Evolutionary conservation across 2,888 invertebrate species (phyloP), one percentile per base, ranked within the genome.

Genomic region (Caenorhabditis virilis): DNA sequence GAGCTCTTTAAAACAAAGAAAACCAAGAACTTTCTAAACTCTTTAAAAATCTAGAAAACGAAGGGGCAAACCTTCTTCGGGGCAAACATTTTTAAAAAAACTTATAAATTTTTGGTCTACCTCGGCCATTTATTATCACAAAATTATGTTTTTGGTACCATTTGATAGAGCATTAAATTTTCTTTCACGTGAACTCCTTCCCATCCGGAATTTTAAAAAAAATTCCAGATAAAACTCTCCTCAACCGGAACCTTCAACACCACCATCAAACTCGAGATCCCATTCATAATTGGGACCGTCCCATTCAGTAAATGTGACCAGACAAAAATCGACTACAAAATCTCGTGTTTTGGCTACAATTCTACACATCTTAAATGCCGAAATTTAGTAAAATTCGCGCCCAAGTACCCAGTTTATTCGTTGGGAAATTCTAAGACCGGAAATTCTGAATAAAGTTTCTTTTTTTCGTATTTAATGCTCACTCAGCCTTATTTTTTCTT

Each of bases 291-390:
- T 18, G 56, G 52, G 15, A 62, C 56, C 11, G 41, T 39, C 36
- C 54, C 54, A 15, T 49, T 45, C n/a, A n/a, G n/a, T 16, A 52
- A 54, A 7, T 51, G 53, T 54, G 20, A 41, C 26, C 26, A 27
- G 30, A 20, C 1, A 15, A 7, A 11, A 39, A 15, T 38, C 9
- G 55, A 55, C 11, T 63, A 50, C 38, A 63, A 63, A 54, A 43
- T 46, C 25, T 63, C 63, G 7, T 38, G 57, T n/a, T 63, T 63
- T 16, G 63, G 63, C 1, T 63, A 41, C 16, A 41, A 39, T 2
- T 57, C 53, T 13, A 63, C 63, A 26, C 18, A 35, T 0, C 26
- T 63, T 5, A 63, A 63, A 33, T 54, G 50, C 47, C 49, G 54
- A 25, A 58, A 53, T 42, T 47, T 63, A 26, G 16, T 27, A 18